A percentile compares a stretch with the other conserved stretches of the same genome.
These are phyloP conservation scores for Rhabdomys dilectus DNA, from an alignment of 2,113 vertebrate genomes.

Conservation along the genomic window DNA sequence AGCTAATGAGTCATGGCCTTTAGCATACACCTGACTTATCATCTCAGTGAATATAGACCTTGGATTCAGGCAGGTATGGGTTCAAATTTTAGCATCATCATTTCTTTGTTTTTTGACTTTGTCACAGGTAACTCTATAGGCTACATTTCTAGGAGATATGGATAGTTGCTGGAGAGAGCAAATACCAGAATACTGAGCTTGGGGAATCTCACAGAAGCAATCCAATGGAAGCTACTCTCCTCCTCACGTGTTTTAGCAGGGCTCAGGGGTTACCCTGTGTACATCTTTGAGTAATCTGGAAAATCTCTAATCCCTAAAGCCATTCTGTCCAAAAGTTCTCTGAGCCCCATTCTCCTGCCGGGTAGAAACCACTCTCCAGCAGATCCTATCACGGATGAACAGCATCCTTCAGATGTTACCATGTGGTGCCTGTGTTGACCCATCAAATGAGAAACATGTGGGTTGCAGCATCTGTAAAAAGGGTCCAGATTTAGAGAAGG, in stretches of 20 bases:
- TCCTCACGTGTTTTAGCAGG: neutral
- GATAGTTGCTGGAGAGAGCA: neutral
- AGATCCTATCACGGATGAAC: neutral
- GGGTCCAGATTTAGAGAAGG: neutral
- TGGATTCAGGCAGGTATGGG: neutral
- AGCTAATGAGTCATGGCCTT: neutral
- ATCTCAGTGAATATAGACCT: neutral
- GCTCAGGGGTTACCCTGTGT: neutral
- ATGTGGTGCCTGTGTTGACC: neutral
- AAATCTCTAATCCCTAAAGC: no score
- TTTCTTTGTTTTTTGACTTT: constrained; percentile 41
- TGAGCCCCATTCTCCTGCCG: neutral
- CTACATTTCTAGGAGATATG: neutral
- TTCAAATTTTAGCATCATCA: constrained; percentile 8
- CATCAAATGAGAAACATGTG: neutral
- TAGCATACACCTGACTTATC: constrained; percentile 19
- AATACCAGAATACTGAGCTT: neutral
- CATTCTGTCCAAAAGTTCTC: neutral
- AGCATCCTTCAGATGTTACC: neutral
- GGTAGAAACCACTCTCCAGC: neutral
- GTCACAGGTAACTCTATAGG: neutral
- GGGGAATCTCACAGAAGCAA: neutral
- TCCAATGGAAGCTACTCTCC: neutral
- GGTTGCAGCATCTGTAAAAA: neutral
- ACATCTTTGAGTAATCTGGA: neutral